These are phyloP conservation scores for Caenorhabditis sp. DNA, from an alignment of 2,888 invertebrate genomes.

Conservation along the genomic window DNA sequence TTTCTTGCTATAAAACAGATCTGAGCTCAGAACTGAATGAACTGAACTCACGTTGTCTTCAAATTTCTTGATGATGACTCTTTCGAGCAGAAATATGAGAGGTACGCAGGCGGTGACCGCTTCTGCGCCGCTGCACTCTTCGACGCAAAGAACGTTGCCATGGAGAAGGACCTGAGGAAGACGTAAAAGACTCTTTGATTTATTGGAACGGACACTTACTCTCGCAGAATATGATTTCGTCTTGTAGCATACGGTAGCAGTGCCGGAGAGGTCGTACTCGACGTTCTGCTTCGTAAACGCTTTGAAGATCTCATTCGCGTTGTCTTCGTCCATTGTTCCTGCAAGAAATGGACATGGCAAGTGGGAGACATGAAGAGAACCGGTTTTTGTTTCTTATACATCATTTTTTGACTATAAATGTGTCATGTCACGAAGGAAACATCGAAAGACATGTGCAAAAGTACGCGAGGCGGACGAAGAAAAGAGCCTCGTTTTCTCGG, in stretches of 20 bases:
- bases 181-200: background rate
- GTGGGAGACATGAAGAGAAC: background rate
- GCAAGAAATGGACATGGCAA: background rate
- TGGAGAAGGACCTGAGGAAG: slow-evolving; percentile 50
- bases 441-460: background rate
- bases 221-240: slow-evolving; percentile 55
- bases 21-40: background rate
- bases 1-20: background rate
- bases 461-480: slow-evolving; percentile 31
- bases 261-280: slow-evolving; percentile 34
- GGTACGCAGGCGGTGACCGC: slow-evolving; percentile 67
- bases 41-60: slow-evolving; percentile 33
- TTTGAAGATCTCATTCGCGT: slow-evolving; percentile 76
- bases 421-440: slow-evolving; percentile 9
- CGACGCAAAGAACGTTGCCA: slow-evolving; percentile 61
- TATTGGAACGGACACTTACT: slow-evolving; percentile 26
- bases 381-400: background rate
- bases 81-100: slow-evolving; percentile 73
- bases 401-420: slow-evolving; percentile 11
- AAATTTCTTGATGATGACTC: slow-evolving; percentile 61
- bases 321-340: slow-evolving; percentile 77
- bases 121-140: slow-evolving; percentile 62
- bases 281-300: slow-evolving; percentile 55
- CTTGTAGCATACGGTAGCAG: slow-evolving; percentile 48
- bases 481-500: background rate